Evolutionary conservation across 2,888 invertebrate genomes (phyloP).

Genomic region (Megastigmus dorsalis): DNA sequence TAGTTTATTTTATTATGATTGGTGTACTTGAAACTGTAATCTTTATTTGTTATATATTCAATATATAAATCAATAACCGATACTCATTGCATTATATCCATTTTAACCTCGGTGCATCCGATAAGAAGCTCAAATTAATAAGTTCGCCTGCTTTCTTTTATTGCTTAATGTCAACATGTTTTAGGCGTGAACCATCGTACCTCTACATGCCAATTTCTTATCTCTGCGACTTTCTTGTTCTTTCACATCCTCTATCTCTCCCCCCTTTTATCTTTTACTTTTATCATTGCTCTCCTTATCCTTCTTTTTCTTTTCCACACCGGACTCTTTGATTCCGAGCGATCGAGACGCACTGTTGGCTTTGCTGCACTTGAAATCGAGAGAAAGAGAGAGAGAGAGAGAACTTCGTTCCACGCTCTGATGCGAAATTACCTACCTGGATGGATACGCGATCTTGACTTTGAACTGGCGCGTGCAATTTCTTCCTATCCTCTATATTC

Average conservation of each 20-base stretch:
- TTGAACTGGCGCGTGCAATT: not conserved
- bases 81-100: too few relatives aligned
- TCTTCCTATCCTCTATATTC: not conserved
- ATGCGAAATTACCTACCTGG: conserved; percentile 32
- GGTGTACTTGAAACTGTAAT: too few relatives aligned
- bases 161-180: conserved; percentile 1
- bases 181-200: conserved; percentile 35
- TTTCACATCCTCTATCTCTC: conserved; percentile 15
- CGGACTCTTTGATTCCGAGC: conserved; percentile 29
- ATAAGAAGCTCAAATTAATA: not conserved
- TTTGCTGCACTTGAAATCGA: not conserved
- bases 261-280: conserved; percentile 7
- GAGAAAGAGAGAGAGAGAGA: not conserved
- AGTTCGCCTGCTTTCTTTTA: not conserved
- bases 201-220: conserved; percentile 19
- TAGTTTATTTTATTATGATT: too few relatives aligned
- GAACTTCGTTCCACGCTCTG: not conserved
- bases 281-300: conserved; percentile 11
- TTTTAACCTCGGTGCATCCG: too few relatives aligned
- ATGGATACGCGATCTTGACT: conserved; percentile 16
- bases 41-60: too few relatives aligned
- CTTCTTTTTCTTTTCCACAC: conserved; percentile 5
- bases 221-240: too few relatives aligned
- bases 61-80: too few relatives aligned
- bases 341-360: conserved; percentile 26